phyloP scores from a whole-genome alignment of 2,113 vertebrate species.

The Crocuta crocuta region DNA sequence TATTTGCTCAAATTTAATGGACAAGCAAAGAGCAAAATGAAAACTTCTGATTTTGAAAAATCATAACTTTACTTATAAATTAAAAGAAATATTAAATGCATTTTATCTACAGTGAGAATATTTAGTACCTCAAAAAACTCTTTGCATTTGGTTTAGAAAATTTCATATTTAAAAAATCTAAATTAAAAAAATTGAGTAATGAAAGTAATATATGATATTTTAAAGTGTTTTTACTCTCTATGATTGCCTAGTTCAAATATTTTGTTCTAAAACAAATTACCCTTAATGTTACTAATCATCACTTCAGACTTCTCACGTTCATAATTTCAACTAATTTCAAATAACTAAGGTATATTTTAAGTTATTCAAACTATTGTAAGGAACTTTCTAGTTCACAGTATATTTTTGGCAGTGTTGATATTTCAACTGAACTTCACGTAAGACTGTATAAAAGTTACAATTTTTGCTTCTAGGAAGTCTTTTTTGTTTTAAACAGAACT shows the following conservation, averaged over 20 bases:
- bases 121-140: neutral
- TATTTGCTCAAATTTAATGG: slow-evolving; percentile 26
- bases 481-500: slow-evolving; percentile 54
- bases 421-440: slow-evolving; percentile 44
- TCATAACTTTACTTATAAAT: neutral
- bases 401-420: neutral
- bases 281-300: slow-evolving; percentile 57
- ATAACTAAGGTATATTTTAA: slow-evolving; percentile 53
- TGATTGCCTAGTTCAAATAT: slow-evolving; percentile 59
- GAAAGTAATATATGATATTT: slow-evolving; percentile 53
- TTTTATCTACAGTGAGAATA: slow-evolving; percentile 52
- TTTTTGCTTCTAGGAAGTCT: neutral
- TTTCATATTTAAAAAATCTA: slow-evolving; percentile 59
- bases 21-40: slow-evolving; percentile 22
- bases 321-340: slow-evolving; percentile 67
- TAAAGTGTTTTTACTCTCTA: slow-evolving; percentile 9
- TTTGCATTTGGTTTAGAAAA: slow-evolving; percentile 43
- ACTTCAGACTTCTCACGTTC: slow-evolving; percentile 49
- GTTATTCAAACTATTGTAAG: slow-evolving; percentile 36
- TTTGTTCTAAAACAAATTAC: slow-evolving; percentile 64
- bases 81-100: slow-evolving; percentile 43
- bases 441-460: slow-evolving; percentile 29
- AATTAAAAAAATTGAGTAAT: slow-evolving; percentile 58
- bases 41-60: neutral
- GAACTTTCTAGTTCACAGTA: slow-evolving; percentile 5